A percentile compares a stretch with the other conserved stretches of the same genome.
These are phyloP conservation scores for Sycobia sp. DNA, from an alignment of 1,140 invertebrate species.

Conservation along the genomic window DNA sequence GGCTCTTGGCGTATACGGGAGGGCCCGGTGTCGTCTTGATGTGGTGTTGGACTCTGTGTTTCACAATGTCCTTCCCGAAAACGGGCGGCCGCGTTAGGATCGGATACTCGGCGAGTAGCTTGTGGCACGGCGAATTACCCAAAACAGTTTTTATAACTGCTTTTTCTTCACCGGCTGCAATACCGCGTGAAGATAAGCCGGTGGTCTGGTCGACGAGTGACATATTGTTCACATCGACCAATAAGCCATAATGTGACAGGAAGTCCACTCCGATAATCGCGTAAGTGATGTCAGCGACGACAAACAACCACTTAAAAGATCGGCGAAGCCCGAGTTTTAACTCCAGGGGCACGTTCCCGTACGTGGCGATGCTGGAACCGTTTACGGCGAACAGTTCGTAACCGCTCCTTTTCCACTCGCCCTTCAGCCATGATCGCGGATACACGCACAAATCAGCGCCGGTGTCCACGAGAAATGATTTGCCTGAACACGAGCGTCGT, in stretches of 20 bases:
- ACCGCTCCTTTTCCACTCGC: constrained; percentile 17
- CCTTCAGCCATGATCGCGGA: not conserved
- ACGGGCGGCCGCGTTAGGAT: not conserved
- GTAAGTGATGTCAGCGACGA: constrained; percentile 48
- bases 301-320: constrained; percentile 50
- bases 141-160: not conserved
- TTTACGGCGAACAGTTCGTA: not conserved
- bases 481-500: not conserved
- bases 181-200: not conserved
- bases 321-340: constrained; percentile 46
- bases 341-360: too few species aligned
- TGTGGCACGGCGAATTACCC: not conserved
- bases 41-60: not conserved
- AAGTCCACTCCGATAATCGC: constrained; percentile 37
- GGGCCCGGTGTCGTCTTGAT: not conserved
- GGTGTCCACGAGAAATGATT: not conserved
- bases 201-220: constrained; percentile 48
- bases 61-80: not conserved
- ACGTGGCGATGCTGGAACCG: constrained; percentile 18
- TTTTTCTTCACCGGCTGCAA: not conserved
- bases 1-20: not conserved
- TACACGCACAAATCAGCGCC: constrained; percentile 34
- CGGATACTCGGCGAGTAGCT: not conserved
- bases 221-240: too few species aligned
- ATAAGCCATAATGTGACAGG: constrained; percentile 43